Conservation (phyloP, 2,113 vertebrate species). For the Isurus oxyrinchus region DNA sequence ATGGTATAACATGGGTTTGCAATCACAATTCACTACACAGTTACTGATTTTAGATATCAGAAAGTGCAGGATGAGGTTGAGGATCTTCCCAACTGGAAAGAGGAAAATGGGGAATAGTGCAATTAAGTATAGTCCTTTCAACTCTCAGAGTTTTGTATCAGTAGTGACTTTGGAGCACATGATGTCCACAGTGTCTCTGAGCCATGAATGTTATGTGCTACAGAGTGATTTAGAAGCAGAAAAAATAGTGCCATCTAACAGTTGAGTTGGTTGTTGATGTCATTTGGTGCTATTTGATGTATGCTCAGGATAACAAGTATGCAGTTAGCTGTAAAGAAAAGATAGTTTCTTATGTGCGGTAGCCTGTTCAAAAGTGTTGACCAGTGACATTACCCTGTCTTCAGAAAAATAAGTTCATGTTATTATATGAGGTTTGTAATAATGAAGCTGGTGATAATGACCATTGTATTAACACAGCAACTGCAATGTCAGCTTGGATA, state of each 20-base stretch:
- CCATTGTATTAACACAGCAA: constrained; percentile 25
- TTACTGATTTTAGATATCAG: background rate
- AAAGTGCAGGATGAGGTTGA: background rate
- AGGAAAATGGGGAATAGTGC: background rate
- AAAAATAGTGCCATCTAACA: background rate
- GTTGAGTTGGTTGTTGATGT: background rate
- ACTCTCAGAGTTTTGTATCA: background rate
- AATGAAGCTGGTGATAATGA: background rate
- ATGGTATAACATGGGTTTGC: background rate
- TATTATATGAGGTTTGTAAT: background rate
- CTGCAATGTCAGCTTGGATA: background rate
- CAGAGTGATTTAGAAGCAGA: background rate
- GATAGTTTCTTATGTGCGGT: background rate
- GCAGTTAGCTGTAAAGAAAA: background rate
- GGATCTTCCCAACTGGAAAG: background rate
- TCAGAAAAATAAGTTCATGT: background rate
- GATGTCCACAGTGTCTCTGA: background rate
- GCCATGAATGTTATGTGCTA: background rate
- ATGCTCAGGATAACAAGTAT: background rate
- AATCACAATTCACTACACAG: background rate
- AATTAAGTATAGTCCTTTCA: background rate
- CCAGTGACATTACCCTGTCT: background rate
- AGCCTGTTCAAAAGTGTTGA: background rate
- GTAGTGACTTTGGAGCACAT: background rate
- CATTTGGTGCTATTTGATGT: background rate